Evolutionary conservation across 2,888 invertebrate genomes (phyloP).

Genomic region (Zygaena filipendulae): DNA sequence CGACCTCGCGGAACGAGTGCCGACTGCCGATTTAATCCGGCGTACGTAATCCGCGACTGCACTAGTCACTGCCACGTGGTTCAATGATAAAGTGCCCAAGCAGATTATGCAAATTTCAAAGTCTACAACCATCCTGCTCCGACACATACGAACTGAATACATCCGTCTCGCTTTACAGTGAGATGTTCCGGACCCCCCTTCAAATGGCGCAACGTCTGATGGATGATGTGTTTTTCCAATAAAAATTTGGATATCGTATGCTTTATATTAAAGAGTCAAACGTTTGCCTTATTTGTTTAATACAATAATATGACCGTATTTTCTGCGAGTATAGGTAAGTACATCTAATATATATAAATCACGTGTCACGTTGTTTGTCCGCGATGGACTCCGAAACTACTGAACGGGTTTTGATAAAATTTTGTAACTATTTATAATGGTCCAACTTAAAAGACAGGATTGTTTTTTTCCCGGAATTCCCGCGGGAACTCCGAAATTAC

Average conservation of each 20-base stretch:
- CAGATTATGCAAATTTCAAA: conserved; percentile 68
- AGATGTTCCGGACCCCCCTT: conserved; percentile 48
- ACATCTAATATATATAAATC: no score
- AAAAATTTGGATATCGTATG: conserved; percentile 65
- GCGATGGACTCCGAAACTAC: no score
- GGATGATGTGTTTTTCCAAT: conserved; percentile 68
- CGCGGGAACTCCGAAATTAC: no score
- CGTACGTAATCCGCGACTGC: conserved; percentile 59
- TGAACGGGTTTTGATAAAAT: no score
- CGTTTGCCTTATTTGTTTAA: conserved; percentile 21
- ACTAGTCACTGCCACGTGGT: conserved; percentile 69
- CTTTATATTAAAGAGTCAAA: conserved; percentile 51
- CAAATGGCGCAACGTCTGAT: conserved; percentile 54
- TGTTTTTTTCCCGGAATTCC: no score
- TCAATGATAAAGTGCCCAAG: conserved; percentile 65
- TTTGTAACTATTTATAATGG: no score
- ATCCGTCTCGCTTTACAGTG: conserved; percentile 30
- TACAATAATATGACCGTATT: no score
- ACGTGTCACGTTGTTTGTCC: no score
- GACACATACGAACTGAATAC: conserved; percentile 21
- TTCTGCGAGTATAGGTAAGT: no score
- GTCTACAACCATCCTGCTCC: conserved; percentile 39
- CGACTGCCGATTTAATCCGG: conserved; percentile 50
- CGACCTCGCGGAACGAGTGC: conserved; percentile 27
- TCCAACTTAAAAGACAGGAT: no score